phyloP scores from a whole-genome alignment of 2,113 vertebrate genomes.

The Salminus brasiliensis region DNA sequence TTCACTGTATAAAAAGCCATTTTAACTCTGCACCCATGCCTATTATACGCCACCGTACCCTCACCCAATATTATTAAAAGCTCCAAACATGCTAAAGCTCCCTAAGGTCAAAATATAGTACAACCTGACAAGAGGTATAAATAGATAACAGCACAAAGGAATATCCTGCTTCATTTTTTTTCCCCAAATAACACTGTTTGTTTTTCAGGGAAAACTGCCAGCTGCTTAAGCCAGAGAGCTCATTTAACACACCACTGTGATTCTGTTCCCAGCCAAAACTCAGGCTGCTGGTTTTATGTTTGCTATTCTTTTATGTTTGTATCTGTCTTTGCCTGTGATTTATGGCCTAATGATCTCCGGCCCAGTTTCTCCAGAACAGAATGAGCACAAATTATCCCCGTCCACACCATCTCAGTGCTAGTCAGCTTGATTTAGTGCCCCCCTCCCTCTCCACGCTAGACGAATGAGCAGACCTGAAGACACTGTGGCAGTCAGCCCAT shows the following conservation, averaged over 20 bases:
- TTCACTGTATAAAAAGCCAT: not conserved
- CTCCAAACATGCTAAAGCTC: not conserved
- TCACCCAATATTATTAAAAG: not conserved
- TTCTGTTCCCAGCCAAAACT: slow-evolving; percentile 33
- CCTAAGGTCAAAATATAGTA: slow-evolving; percentile 2
- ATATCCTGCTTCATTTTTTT: slow-evolving; percentile 10
- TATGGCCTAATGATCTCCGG: slow-evolving; percentile 49
- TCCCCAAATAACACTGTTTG: slow-evolving; percentile 3
- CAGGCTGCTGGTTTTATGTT: slow-evolving; percentile 35
- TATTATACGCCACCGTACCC: not conserved
- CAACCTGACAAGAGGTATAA: not conserved
- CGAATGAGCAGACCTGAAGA: slow-evolving; percentile 36
- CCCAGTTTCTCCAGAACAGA: slow-evolving; percentile 54
- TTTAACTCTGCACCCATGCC: not conserved
- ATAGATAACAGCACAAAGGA: not conserved
- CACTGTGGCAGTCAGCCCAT: slow-evolving; percentile 42
- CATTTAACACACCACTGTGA: slow-evolving; percentile 33
- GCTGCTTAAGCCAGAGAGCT: slow-evolving; percentile 5
- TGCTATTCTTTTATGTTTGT: slow-evolving; percentile 46
- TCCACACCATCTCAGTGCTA: slow-evolving; percentile 45
- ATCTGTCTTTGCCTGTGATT: slow-evolving; percentile 46
- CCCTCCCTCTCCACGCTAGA: slow-evolving; percentile 40
- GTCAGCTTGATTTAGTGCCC: slow-evolving; percentile 50
- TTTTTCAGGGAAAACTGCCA: slow-evolving; percentile 19
- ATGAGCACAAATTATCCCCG: slow-evolving; percentile 57